Percentiles rank a stretch among this genome's conserved stretches.
These are phyloP conservation scores for Macrochelys suwanniensis DNA, from an alignment of 2,797 vertebrate species.

Conservation along the genomic window DNA sequence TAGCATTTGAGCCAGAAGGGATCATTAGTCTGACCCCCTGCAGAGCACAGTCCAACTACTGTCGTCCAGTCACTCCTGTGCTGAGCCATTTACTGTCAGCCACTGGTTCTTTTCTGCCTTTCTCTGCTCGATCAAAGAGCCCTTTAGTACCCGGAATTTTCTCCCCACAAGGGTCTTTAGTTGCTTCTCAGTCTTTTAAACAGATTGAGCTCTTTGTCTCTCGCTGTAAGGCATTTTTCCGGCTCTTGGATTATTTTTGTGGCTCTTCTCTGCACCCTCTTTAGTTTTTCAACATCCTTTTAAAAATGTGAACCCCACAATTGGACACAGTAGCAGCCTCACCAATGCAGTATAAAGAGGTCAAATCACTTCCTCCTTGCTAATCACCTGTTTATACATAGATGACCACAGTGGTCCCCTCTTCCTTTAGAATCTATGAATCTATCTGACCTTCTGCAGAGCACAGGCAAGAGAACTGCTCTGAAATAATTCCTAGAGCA, in stretches of 20 bases:
- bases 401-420: background rate
- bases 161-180: background rate
- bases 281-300: background rate
- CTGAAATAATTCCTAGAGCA: background rate
- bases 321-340: fast-evolving
- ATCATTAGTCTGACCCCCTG: background rate
- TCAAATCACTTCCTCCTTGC: background rate
- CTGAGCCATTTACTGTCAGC: too few relatives aligned
- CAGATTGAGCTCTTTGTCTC: background rate
- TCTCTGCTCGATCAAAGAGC: fast-evolving
- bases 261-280: background rate
- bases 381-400: background rate
- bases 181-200: background rate
- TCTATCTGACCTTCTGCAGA: background rate
- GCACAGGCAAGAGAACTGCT: background rate
- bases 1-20: background rate
- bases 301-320: fast-evolving
- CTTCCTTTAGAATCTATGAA: background rate
- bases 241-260: background rate
- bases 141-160: background rate
- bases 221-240: background rate
- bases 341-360: fast-evolving
- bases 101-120: fast-evolving
- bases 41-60: background rate
- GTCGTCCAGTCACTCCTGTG: too few relatives aligned